Conservation (phyloP, 2,797 vertebrate genomes). For the Odontamblyopus lacepedii region DNA sequence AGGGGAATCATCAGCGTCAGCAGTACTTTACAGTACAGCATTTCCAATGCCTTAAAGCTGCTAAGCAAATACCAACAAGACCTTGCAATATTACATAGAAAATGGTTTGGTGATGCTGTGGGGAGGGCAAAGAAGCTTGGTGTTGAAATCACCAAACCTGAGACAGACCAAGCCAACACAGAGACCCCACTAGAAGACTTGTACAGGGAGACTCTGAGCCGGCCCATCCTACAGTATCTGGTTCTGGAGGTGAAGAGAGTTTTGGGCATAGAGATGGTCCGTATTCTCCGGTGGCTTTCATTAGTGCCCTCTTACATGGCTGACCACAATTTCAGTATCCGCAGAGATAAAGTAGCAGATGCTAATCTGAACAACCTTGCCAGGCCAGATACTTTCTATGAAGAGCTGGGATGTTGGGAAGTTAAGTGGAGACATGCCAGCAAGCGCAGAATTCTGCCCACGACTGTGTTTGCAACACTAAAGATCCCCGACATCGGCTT, state of each 20-base stretch:
- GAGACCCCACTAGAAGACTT: slow-evolving; percentile 88
- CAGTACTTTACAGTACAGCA: slow-evolving; percentile 91
- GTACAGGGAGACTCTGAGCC: slow-evolving; percentile 88
- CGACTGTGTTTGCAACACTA: slow-evolving; percentile 92
- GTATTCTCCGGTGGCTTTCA: slow-evolving; percentile 92
- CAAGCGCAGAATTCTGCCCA: slow-evolving; percentile 91
- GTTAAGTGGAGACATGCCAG: slow-evolving; percentile 97
- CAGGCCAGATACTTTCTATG: slow-evolving; percentile 92
- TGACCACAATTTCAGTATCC: slow-evolving; percentile 95
- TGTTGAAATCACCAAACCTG: slow-evolving; percentile 84
- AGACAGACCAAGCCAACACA: slow-evolving; percentile 71
- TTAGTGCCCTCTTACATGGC: slow-evolving; percentile 97
- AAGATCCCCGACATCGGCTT: slow-evolving; percentile 95
- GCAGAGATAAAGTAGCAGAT: slow-evolving; percentile 92
- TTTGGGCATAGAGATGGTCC: slow-evolving; percentile 91
- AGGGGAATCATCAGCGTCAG: slow-evolving; percentile 92
- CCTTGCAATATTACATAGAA: slow-evolving; percentile 93
- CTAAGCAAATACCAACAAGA: slow-evolving; percentile 96
- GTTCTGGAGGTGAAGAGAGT: slow-evolving; percentile 93
- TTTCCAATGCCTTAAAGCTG: slow-evolving; percentile 93
- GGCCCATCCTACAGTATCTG: slow-evolving; percentile 88
- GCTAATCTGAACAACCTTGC: slow-evolving; percentile 93
- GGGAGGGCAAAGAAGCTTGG: slow-evolving; percentile 88
- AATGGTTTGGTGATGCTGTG: slow-evolving; percentile 95
- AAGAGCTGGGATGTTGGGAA: slow-evolving; percentile 96